Evolutionary conservation across 2,113 vertebrate species (phyloP).

Genomic region (Calyptomena viridis): DNA sequence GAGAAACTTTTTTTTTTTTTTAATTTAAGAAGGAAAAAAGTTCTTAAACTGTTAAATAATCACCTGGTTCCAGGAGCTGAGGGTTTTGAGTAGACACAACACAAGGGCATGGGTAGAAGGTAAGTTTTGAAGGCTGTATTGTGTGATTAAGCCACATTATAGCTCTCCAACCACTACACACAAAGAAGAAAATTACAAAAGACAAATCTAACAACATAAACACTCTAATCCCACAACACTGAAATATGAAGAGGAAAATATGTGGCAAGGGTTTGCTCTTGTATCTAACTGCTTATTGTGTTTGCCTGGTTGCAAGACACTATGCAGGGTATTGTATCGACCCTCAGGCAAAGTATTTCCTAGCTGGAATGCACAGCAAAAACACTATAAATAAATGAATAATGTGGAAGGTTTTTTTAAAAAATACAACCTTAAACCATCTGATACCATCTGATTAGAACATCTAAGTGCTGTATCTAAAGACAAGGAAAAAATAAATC

Average conservation of each 20-base stretch:
- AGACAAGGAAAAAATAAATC: neutral
- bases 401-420: neutral
- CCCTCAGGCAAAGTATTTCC: neutral
- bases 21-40: neutral
- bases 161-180: neutral
- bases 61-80: neutral
- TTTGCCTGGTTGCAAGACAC: neutral
- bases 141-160: neutral
- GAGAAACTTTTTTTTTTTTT: neutral
- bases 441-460: neutral
- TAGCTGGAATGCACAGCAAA: neutral
- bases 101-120: neutral
- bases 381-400: conserved; percentile 15
- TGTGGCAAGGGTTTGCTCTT: neutral
- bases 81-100: neutral
- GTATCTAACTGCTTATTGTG: neutral
- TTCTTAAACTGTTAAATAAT: neutral
- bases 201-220: neutral
- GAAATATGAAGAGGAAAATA: conserved; percentile 15
- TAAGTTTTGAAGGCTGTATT: neutral
- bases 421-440: neutral
- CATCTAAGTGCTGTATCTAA: neutral
- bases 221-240: neutral
- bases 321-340: neutral
- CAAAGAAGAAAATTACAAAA: neutral